Percentiles rank a stretch among this genome's conserved stretches.
phyloP scores from a whole-genome alignment of 2,797 vertebrate species.

The Acrocephalus scirpaceus region DNA sequence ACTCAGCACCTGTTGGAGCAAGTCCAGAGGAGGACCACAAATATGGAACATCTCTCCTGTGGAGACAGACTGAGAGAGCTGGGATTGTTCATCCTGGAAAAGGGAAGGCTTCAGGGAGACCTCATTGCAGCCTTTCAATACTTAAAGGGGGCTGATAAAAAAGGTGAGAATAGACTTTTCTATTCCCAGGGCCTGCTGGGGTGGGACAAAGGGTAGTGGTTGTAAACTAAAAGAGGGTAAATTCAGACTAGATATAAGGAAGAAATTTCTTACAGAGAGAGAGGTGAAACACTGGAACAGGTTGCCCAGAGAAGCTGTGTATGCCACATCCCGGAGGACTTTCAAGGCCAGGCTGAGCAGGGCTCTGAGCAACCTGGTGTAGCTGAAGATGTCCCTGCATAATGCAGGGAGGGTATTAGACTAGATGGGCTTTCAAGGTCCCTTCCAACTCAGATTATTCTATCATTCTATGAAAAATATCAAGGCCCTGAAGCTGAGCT shows the following conservation, averaged over 20 bases:
- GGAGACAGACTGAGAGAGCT: not conserved
- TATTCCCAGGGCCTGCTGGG: not conserved
- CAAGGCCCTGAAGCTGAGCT: conserved; percentile 17
- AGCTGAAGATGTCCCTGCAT: not conserved
- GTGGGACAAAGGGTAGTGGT: not conserved
- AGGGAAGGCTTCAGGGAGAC: not conserved
- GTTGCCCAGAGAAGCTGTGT: not conserved
- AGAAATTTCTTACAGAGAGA: not conserved
- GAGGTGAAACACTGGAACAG: not conserved
- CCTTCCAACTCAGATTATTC: not conserved
- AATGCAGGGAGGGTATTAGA: not conserved
- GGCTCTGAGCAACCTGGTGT: not conserved
- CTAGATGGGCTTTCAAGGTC: not conserved
- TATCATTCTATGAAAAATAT: not conserved
- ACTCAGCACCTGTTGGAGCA: not conserved
- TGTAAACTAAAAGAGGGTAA: not conserved
- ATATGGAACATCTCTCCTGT: not conserved
- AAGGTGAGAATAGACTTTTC: not conserved
- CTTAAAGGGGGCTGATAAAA: not conserved
- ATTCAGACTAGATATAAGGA: not conserved
- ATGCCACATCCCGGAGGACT: not conserved
- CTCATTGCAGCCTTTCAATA: not conserved
- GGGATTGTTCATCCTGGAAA: not conserved
- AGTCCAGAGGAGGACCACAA: not conserved
- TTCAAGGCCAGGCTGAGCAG: not conserved